Evolutionary conservation across 2,113 vertebrate genomes (phyloP), one percentile per base, ranked within the genome.

Genomic region (Elaphurus davidianus): DNA sequence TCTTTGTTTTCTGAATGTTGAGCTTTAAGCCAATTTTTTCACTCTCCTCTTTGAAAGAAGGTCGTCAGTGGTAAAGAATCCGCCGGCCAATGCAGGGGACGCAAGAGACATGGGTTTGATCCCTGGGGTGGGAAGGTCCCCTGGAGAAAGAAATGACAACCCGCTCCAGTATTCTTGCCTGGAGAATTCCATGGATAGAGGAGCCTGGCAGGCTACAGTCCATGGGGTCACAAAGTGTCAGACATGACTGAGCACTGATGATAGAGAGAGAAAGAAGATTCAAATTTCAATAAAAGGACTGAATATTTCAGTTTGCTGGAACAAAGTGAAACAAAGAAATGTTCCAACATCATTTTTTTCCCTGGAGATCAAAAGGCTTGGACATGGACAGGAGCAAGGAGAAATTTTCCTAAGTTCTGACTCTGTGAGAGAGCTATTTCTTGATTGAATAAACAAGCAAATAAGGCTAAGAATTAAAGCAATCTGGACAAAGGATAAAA

Each of bases 361-460:
- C 83, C 87, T 92, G 64, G 92, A 90, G 94, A 97, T 97, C 92
- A 95, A 92, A 96, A 93, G 60, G 81, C 79, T 36, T 96, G 64
- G 84, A 81, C 84, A 87, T 6, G 92, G 94, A 97, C 81, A 97
- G 87, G 79, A 85, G 87, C 47, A 90, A 87, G 47, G 78, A 97
- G 62, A 45, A 93, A 57, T 87, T 1, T 28, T 87, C 84, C 93
- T 76, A 59, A 97, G 90, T 83, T 94, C 96, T 88, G 90, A 95
- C 87, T 94, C 97, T 95, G 84, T 92, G 95, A 96, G 97, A 98
- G 90, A 96, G 79, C 90, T 92, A 96, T 97, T 87, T 94, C 94
- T 96, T 96, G 92, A 95, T 82, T 97, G 97, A 98, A 97, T 96
- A 98, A 98, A 98, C 94, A 50, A 96, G 92, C 15, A 94, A 94